Evolutionary conservation across 2,888 invertebrate genomes (phyloP).

Genomic region (Spisula subtruncata): DNA sequence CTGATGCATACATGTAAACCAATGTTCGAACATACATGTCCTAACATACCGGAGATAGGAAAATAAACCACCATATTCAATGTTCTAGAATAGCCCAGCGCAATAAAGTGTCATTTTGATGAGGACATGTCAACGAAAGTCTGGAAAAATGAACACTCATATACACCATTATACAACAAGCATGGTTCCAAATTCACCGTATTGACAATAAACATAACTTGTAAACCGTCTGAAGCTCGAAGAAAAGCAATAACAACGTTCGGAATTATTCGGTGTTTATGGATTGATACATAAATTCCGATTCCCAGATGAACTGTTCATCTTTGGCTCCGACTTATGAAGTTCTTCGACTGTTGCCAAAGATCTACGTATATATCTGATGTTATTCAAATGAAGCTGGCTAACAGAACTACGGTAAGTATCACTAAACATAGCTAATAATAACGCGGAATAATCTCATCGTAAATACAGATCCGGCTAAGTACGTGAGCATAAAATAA

Average conservation of each 20-base stretch:
- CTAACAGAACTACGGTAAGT: neutral
- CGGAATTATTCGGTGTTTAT: constrained; percentile 6
- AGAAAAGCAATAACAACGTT: constrained; percentile 8
- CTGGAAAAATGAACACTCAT: too few relatives aligned
- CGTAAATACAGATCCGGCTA: too few relatives aligned
- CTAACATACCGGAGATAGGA: too few relatives aligned
- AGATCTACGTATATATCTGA: neutral
- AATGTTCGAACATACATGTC: too few relatives aligned
- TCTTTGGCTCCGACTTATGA: neutral
- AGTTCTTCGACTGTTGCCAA: neutral
- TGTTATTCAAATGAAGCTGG: neutral
- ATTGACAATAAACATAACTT: neutral
- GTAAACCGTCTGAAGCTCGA: neutral
- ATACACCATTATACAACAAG: too few relatives aligned
- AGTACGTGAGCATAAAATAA: too few relatives aligned
- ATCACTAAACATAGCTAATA: neutral
- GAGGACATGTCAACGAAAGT: too few relatives aligned
- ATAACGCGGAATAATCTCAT: neutral
- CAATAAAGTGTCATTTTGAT: too few relatives aligned
- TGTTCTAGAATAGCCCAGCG: too few relatives aligned
- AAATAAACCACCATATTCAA: too few relatives aligned
- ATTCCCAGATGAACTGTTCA: neutral
- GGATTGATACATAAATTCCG: constrained; percentile 12
- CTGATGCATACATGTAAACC: too few relatives aligned
- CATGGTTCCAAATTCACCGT: too few relatives aligned